Evolutionary conservation across 2,113 vertebrate genomes (phyloP).

Genomic region (Tragelaphus buxtoni): DNA sequence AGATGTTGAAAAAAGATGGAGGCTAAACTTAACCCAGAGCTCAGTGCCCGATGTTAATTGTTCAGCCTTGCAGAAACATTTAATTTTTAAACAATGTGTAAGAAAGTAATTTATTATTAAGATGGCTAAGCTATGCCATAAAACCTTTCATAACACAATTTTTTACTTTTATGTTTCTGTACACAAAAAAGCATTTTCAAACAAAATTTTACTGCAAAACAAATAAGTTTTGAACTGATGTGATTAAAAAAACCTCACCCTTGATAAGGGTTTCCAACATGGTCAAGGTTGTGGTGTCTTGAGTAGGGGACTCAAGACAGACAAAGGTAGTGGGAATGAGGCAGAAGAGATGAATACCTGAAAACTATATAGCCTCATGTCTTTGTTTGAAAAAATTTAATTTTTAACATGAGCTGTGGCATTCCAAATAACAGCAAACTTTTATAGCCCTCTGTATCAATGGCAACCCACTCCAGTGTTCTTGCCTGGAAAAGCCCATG

Average conservation of each 20-base stretch:
- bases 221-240: background rate
- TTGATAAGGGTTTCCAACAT: background rate
- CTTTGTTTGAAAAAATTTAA: background rate
- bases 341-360: background rate
- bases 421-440: background rate
- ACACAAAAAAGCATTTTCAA: background rate
- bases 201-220: background rate
- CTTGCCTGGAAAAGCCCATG: background rate
- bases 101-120: background rate
- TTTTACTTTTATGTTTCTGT: background rate
- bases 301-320: background rate
- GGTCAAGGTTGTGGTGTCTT: background rate
- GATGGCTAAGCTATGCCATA: background rate
- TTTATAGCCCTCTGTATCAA: background rate
- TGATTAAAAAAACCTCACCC: background rate
- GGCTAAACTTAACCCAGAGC: conserved; percentile 24
- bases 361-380: background rate
- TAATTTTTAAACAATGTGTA: background rate
- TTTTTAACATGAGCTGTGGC: background rate
- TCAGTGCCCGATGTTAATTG: background rate
- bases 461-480: background rate
- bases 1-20: background rate
- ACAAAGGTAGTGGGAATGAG: background rate
- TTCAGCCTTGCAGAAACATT: background rate
- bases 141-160: background rate